Evolutionary conservation across 1,140 invertebrate genomes (phyloP).

Genomic region (Nephotettix cincticeps): DNA sequence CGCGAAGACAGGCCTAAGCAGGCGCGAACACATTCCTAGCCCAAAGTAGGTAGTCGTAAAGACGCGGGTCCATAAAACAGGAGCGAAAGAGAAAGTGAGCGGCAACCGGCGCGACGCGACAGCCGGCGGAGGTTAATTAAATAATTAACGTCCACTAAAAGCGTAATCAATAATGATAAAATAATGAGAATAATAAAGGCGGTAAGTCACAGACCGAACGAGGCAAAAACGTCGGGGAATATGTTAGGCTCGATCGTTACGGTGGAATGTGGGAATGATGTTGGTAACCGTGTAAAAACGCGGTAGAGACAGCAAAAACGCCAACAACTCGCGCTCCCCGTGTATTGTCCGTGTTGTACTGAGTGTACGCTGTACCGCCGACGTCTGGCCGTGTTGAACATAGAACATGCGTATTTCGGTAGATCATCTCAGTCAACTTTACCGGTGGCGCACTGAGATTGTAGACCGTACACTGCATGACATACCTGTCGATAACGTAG

Average conservation of each 20-base stretch:
- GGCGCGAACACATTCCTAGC: too few relatives aligned
- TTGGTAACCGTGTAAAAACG: slow-evolving; percentile 1
- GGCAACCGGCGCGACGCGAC: neutral
- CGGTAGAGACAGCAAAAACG: neutral
- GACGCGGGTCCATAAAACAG: too few relatives aligned
- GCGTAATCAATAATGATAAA: neutral
- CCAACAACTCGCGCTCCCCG: neutral
- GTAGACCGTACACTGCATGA: too few relatives aligned
- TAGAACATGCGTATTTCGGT: too few relatives aligned
- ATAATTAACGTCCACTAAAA: neutral
- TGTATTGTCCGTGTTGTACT: neutral
- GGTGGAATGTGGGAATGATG: neutral
- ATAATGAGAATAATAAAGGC: neutral
- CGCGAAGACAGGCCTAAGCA: too few relatives aligned
- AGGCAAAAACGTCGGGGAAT: neutral
- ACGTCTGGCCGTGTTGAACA: too few relatives aligned
- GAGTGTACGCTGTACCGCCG: neutral
- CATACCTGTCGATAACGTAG: too few relatives aligned
- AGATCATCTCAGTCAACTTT: too few relatives aligned
- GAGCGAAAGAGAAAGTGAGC: too few relatives aligned
- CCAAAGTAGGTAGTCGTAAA: too few relatives aligned
- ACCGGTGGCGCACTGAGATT: too few relatives aligned
- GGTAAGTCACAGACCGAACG: neutral
- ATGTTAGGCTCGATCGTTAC: neutral
- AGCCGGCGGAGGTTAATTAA: neutral